Evolutionary conservation across 2,797 vertebrate species (phyloP).

Genomic region (Hephaestus fuliginosus): DNA sequence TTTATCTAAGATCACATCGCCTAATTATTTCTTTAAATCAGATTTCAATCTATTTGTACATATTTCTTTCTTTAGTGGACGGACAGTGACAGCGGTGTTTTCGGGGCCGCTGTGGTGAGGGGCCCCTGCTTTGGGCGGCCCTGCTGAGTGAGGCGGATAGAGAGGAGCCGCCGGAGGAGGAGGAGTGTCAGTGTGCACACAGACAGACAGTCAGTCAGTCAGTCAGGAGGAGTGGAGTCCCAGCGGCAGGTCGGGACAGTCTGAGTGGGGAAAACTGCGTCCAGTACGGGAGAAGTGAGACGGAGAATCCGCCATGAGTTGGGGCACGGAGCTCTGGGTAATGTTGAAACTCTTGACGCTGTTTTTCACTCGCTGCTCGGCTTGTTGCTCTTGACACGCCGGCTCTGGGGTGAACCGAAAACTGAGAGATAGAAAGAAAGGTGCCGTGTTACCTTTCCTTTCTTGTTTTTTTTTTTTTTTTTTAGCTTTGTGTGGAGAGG

Average conservation of each 20-base stretch:
- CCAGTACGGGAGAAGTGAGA: slow-evolving; percentile 70
- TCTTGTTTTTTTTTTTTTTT: too few species aligned
- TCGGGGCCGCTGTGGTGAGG: background rate
- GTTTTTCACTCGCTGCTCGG: background rate
- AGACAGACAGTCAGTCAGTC: slow-evolving; percentile 61
- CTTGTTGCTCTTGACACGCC: slow-evolving; percentile 12
- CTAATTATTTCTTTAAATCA: background rate
- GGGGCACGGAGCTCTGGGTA: slow-evolving; percentile 92
- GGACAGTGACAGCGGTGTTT: too few species aligned
- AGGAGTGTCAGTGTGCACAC: slow-evolving; percentile 29
- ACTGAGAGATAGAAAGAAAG: slow-evolving; percentile 58
- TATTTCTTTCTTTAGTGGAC: background rate
- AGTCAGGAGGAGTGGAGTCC: slow-evolving; percentile 63
- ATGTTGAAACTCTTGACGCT: slow-evolving; percentile 54
- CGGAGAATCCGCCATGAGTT: slow-evolving; percentile 85
- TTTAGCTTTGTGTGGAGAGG: slow-evolving; percentile 64
- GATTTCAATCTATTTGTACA: background rate
- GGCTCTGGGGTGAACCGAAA: slow-evolving; percentile 19
- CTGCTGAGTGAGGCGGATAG: slow-evolving; percentile 52
- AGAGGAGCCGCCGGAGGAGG: slow-evolving; percentile 40
- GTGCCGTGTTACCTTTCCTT: slow-evolving; percentile 71
- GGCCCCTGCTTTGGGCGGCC: slow-evolving; percentile 52
- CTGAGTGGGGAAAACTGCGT: slow-evolving; percentile 74
- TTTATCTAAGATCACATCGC: background rate
- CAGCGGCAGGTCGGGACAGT: slow-evolving; percentile 68